These are phyloP conservation scores for Linyphia triangularis DNA, from an alignment of 2,888 invertebrate genomes.

Conservation along the genomic window DNA sequence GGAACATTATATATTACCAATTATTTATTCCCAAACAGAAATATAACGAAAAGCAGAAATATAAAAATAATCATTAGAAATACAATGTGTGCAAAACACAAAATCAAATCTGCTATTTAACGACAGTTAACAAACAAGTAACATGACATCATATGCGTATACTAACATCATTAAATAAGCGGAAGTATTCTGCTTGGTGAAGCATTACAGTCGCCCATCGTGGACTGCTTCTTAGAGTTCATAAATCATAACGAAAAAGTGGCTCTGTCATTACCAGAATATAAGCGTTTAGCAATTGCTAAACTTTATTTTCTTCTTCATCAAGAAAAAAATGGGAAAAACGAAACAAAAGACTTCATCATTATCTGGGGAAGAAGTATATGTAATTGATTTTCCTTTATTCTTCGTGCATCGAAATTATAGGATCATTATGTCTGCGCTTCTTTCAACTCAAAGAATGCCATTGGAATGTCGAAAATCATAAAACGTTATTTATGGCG, in stretches of 20 bases:
- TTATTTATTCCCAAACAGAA: no score
- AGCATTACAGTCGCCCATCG: constrained; percentile 10
- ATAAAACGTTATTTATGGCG: constrained; percentile 55
- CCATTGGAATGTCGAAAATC: constrained; percentile 30
- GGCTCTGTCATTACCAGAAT: constrained; percentile 52
- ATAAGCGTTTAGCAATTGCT: constrained; percentile 49
- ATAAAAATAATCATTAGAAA: no score
- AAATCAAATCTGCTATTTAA: neutral
- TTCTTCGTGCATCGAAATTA: constrained; percentile 35
- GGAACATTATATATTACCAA: no score
- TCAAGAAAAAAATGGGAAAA: neutral
- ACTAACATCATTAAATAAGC: constrained; percentile 44
- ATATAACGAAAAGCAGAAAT: no score
- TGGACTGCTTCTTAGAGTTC: constrained; percentile 17
- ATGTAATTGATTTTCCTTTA: constrained; percentile 60
- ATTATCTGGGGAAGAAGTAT: constrained; percentile 42
- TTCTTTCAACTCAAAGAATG: constrained; percentile 32
- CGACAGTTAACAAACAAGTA: constrained; percentile 5
- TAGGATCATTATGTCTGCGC: constrained; percentile 43
- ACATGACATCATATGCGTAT: neutral
- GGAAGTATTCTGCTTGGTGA: constrained; percentile 35
- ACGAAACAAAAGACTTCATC: constrained; percentile 45
- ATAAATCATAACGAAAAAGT: constrained; percentile 47
- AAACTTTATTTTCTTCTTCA: constrained; percentile 38
- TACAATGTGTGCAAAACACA: no score